Conservation (phyloP, 1,140 invertebrate genomes). For the Drosophila sturtevanti region DNA sequence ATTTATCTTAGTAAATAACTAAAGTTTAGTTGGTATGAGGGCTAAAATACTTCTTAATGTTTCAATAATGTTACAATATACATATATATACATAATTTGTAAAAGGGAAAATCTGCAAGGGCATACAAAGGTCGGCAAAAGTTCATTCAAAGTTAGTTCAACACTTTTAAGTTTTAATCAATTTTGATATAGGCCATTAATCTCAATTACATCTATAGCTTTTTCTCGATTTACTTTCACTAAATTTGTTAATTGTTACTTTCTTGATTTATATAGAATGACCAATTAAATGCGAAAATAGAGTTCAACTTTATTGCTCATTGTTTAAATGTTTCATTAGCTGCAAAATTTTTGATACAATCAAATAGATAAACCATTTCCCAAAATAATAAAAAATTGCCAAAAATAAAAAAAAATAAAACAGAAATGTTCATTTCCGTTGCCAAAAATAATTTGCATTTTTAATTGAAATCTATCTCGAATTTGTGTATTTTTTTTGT, state of each 20-base stretch:
- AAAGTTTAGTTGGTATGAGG: too few relatives aligned
- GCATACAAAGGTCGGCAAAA: too few relatives aligned
- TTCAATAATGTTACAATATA: too few relatives aligned
- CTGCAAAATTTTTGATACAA: conserved; percentile 13
- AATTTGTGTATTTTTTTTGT: neutral
- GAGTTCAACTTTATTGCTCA: neutral
- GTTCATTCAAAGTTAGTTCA: too few relatives aligned
- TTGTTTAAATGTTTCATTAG: neutral
- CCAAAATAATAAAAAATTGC: conserved; percentile 21
- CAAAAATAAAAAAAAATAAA: neutral
- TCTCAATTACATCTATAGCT: neutral
- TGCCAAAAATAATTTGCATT: conserved; percentile 42
- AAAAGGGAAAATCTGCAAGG: too few relatives aligned
- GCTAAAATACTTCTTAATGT: too few relatives aligned
- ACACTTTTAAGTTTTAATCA: too few relatives aligned
- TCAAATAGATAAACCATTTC: conserved; percentile 27
- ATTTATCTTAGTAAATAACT: too few relatives aligned
- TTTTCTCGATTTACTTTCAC: neutral
- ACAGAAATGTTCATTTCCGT: conserved; percentile 42
- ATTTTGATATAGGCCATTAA: too few relatives aligned
- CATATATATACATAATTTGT: too few relatives aligned
- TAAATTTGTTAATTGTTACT: neutral
- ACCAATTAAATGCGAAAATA: neutral
- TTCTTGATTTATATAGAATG: neutral
- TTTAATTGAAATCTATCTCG: conserved; percentile 39